A percentile compares a stretch with the other conserved stretches of the same genome.
Evolutionary conservation across 2,113 vertebrate genomes (phyloP).

Genomic region (Ivindomyrus marchei): DNA sequence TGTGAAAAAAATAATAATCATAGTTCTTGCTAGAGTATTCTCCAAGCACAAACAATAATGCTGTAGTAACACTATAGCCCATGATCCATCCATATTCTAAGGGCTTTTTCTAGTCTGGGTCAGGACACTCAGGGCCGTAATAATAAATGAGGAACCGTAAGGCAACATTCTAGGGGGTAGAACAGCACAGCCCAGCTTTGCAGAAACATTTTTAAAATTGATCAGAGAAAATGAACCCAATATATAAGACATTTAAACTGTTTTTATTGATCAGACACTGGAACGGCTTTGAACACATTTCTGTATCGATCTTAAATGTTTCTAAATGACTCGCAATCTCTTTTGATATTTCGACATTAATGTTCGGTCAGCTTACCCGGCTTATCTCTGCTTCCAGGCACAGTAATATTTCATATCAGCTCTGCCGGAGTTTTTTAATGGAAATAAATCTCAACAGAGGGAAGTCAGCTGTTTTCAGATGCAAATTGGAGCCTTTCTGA

Average conservation of each 20-base stretch:
- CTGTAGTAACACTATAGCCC: background rate
- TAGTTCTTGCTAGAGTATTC: background rate
- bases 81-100: background rate
- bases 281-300: background rate
- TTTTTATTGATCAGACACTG: background rate
- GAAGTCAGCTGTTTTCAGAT: background rate
- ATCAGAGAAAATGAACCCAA: background rate
- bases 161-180: background rate
- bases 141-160: background rate
- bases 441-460: background rate
- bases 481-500: background rate
- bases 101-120: background rate
- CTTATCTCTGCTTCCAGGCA: background rate
- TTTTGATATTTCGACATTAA: constrained; percentile 5
- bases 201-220: background rate
- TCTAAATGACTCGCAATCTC: background rate
- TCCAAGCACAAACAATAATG: background rate
- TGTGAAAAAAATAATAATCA: background rate
- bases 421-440: background rate
- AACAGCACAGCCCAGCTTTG: background rate
- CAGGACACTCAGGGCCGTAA: background rate
- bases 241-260: background rate
- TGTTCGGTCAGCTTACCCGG: background rate
- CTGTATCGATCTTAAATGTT: background rate
- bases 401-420: background rate